These are phyloP conservation scores for Miichthys miiuy DNA, from an alignment of 2,797 vertebrate genomes.

Conservation along the genomic window DNA sequence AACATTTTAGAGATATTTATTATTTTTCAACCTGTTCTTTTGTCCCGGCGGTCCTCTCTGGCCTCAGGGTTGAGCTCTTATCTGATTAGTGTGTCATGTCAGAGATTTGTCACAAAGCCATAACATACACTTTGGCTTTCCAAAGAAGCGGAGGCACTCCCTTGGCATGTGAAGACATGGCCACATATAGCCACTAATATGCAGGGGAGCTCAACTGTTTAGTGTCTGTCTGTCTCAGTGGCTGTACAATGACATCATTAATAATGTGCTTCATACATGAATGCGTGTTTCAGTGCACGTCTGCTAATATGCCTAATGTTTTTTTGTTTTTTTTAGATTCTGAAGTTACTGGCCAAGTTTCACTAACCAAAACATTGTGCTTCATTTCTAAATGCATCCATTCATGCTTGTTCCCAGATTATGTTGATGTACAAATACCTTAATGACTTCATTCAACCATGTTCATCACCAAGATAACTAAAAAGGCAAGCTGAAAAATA, in stretches of 20 bases:
- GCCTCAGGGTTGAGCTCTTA: constrained; percentile 79
- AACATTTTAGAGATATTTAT: constrained; percentile 86
- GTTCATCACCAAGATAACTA: neutral
- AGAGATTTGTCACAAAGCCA: constrained; percentile 84
- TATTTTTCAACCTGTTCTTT: constrained; percentile 82
- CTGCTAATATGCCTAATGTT: constrained; percentile 8
- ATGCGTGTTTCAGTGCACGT: neutral
- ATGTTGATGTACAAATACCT: neutral
- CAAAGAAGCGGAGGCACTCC: constrained; percentile 51
- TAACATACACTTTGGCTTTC: constrained; percentile 72
- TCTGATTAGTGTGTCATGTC: constrained; percentile 85
- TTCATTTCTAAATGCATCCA: neutral
- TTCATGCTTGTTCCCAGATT: neutral
- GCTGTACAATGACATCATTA: constrained; percentile 16
- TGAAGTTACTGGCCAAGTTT: neutral
- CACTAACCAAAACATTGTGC: neutral
- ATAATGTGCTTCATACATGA: neutral
- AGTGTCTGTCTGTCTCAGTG: constrained; percentile 39
- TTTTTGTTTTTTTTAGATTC: neutral
- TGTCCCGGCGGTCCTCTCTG: constrained; percentile 82
- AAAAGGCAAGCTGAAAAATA: neutral
- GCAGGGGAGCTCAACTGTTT: constrained; percentile 50
- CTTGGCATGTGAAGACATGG: constrained; percentile 72
- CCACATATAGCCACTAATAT: constrained; percentile 43
- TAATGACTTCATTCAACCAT: neutral